Percentiles rank a stretch among this genome's conserved stretches.
Conservation (phyloP, 2,797 vertebrate species). For the Malacoraja senta region DNA sequence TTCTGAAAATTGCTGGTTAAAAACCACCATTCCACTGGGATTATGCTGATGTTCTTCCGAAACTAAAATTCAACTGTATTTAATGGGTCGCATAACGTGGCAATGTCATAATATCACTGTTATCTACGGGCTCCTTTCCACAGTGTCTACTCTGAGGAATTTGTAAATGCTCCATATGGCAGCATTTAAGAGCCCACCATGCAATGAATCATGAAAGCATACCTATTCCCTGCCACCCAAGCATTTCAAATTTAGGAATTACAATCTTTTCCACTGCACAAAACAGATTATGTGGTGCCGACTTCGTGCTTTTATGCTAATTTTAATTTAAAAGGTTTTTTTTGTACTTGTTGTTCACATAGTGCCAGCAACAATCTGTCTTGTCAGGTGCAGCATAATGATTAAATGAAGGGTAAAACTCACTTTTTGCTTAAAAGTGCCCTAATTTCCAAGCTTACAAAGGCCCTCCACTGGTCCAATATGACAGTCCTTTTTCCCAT, state of each 20-base stretch:
- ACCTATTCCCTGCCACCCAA: not conserved
- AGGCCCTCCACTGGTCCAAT: not conserved
- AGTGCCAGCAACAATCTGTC: not conserved
- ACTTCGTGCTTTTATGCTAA: not conserved
- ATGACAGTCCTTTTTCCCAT: conserved; percentile 13
- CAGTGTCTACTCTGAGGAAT: not conserved
- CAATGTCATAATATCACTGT: not conserved
- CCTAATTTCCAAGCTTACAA: conserved; percentile 1
- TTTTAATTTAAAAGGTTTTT: not conserved
- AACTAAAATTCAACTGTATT: not conserved
- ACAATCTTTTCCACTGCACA: not conserved
- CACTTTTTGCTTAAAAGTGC: not conserved
- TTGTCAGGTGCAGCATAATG: not conserved
- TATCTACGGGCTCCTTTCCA: not conserved
- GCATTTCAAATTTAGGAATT: not conserved
- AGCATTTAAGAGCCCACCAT: not conserved
- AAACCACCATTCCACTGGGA: not conserved
- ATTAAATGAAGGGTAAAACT: not conserved
- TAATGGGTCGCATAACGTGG: not conserved
- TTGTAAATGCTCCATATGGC: conserved; percentile 1
- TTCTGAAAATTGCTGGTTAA: not conserved
- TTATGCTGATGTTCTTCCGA: not conserved
- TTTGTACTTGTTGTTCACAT: not conserved
- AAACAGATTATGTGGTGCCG: not conserved
- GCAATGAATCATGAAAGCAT: not conserved